These are phyloP conservation scores for Tanypteryx hageni DNA, from an alignment of 2,888 invertebrate genomes.

Conservation along the genomic window DNA sequence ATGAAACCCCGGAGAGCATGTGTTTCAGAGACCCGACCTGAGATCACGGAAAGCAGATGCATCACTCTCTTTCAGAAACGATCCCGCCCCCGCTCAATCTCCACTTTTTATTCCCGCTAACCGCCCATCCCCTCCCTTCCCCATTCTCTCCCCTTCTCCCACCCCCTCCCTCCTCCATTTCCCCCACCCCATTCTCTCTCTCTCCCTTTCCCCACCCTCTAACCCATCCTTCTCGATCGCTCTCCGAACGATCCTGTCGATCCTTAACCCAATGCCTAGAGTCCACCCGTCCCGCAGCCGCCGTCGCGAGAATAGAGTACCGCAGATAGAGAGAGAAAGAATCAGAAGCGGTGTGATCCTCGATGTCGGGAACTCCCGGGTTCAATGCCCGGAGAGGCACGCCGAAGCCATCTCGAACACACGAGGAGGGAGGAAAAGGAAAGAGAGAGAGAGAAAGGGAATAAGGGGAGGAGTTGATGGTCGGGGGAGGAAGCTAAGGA, in stretches of 20 bases:
- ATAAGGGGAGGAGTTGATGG: neutral
- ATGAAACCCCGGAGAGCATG: slow-evolving; percentile 60
- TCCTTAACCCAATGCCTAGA: slow-evolving; percentile 14
- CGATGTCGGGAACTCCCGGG: slow-evolving; percentile 59
- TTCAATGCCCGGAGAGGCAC: slow-evolving; percentile 61
- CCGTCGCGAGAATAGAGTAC: neutral
- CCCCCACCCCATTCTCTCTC: neutral
- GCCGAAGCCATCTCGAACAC: slow-evolving; percentile 55
- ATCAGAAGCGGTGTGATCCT: neutral
- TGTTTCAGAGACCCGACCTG: slow-evolving; percentile 32
- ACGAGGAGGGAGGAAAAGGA: neutral
- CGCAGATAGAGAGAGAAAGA: slow-evolving; percentile 2
- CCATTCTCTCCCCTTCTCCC: neutral
- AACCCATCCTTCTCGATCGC: no score
- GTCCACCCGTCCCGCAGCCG: neutral
- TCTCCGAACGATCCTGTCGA: slow-evolving; percentile 14
- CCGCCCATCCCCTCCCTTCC: neutral
- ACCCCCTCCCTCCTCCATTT: neutral
- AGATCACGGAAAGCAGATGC: slow-evolving; percentile 49
- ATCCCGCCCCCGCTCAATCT: neutral
- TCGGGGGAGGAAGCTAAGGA: neutral
- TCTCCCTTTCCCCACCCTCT: neutral
- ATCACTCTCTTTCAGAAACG: neutral
- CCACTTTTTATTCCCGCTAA: neutral
- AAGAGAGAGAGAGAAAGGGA: neutral